Evolutionary conservation across 2,797 vertebrate species (phyloP).

Genomic region (Bufotes viridis): DNA sequence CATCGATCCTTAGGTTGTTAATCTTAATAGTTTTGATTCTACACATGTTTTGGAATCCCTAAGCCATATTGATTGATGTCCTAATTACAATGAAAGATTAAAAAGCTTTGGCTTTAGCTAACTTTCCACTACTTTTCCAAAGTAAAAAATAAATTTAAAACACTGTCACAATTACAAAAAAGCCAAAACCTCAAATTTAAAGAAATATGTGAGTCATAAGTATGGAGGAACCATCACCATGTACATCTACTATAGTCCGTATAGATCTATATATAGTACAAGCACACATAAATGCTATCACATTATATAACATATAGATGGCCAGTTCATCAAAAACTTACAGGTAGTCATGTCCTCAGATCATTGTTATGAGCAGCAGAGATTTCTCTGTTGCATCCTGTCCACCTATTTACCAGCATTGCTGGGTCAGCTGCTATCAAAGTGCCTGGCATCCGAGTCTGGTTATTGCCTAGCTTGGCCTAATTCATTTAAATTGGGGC

Average conservation of each 20-base stretch:
- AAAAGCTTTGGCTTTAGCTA: conserved; percentile 7
- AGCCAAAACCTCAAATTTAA: not conserved
- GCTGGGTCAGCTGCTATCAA: too few species aligned
- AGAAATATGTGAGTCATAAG: not conserved
- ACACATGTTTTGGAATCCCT: conserved; percentile 5
- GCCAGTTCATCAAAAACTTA: not conserved
- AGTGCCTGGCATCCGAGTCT: too few species aligned
- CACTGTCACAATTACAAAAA: not conserved
- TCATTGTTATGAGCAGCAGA: not conserved
- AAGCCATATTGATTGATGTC: conserved; percentile 26
- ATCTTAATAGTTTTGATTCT: conserved; percentile 35
- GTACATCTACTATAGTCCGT: not conserved
- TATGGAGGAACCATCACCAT: not conserved
- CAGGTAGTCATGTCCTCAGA: not conserved
- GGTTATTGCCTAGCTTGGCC: too few species aligned
- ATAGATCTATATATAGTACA: not conserved
- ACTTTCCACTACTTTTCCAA: not conserved
- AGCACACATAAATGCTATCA: not conserved
- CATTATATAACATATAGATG: not conserved
- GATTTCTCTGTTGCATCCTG: too few species aligned
- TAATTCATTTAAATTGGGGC: too few species aligned
- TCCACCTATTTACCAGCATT: too few species aligned
- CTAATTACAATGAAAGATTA: conserved; percentile 34
- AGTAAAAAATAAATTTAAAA: not conserved
- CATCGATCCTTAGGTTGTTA: not conserved